Base-by-base conservation (phyloP, 2,113 vertebrate genomes). In the Xenopus borealis region DNA sequence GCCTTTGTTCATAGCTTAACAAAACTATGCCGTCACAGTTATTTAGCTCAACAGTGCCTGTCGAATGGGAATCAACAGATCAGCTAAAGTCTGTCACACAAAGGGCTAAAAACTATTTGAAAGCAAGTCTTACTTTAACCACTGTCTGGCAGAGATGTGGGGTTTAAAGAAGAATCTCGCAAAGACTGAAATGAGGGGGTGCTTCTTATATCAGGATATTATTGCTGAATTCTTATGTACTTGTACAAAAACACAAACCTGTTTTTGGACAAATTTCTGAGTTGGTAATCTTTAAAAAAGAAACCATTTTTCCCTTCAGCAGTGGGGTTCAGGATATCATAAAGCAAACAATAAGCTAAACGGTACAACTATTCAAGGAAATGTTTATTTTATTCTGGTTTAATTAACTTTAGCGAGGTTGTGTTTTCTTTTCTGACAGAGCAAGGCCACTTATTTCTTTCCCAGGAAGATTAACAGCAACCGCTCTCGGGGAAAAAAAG, bases 1-100 rank as follows among this genome's bases (percentile, higher is more conserved):
- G 89, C 91, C 92, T 97, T 98, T 96, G 94, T 98, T 96, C 94
- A 89, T 92, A 93, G 95, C 96, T 96, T 96, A 97, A 97, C 95
- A 94, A 98, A 98, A 96, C 95, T 95, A 92, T 92, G 92, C 92
- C 92, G 94, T 96, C 94, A 95, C 95, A 95, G 94, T 92, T 92
- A 91, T 96, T 98, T 95, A 95, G 92, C 93, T 94, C 95, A 95
- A 94, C 93, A 93, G 90, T 85, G 94, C 93, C 93, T 94, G 93
- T 95, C 93, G 91, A 93, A 95, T 91, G 90, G 93, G 90, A 93
- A 94, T 96, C 95, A 95, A 91, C 93, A 92, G 90, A 90, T 92
- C 92, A 92, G 91, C 90, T 91, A 92, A 87, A 86, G 92, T 87
- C 93, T 93, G 93, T 91, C 89, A 94, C 92, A 92, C 88, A 90